These are phyloP conservation scores for Silvanus unidentatus DNA, from an alignment of 2,888 invertebrate genomes.

Conservation along the genomic window DNA sequence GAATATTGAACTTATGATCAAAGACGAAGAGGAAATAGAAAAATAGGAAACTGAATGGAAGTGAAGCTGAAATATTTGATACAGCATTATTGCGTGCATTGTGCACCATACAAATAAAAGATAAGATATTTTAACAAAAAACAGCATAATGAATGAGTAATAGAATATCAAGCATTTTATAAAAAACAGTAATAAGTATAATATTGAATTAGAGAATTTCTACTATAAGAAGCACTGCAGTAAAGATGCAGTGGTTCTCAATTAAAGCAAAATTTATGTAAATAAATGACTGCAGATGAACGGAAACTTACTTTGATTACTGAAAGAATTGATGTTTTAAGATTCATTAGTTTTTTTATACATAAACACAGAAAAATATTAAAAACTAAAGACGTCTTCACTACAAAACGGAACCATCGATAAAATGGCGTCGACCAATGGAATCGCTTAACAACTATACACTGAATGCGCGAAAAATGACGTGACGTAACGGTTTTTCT, in stretches of 20 bases:
- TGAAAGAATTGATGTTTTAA: conserved; percentile 23
- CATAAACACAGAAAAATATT: conserved; percentile 38
- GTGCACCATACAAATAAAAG: no score
- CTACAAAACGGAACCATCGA: conserved; percentile 41
- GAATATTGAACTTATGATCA: no score
- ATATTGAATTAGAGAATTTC: background rate
- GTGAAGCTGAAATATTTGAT: no score
- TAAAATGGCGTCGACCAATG: conserved; percentile 43
- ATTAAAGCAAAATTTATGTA: background rate
- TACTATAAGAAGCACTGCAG: conserved; percentile 32
- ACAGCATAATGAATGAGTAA: no score
- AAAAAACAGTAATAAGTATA: background rate
- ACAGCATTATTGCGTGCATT: no score
- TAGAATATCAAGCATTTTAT: no score
- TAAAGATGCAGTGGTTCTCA: conserved; percentile 27
- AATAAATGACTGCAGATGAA: conserved; percentile 8
- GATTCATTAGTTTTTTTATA: conserved; percentile 36
- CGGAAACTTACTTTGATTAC: conserved; percentile 33
- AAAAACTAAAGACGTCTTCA: conserved; percentile 40
- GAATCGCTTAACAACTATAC: conserved; percentile 12
- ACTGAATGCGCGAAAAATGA: conserved; percentile 20
- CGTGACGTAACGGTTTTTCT: conserved; percentile 33
- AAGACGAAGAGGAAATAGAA: no score
- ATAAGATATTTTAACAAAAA: no score
- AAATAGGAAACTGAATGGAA: no score